Evolutionary conservation across 37 sponge, comb jelly and placozoan species (phyloP).

Genomic region (Geodia barretti): DNA sequence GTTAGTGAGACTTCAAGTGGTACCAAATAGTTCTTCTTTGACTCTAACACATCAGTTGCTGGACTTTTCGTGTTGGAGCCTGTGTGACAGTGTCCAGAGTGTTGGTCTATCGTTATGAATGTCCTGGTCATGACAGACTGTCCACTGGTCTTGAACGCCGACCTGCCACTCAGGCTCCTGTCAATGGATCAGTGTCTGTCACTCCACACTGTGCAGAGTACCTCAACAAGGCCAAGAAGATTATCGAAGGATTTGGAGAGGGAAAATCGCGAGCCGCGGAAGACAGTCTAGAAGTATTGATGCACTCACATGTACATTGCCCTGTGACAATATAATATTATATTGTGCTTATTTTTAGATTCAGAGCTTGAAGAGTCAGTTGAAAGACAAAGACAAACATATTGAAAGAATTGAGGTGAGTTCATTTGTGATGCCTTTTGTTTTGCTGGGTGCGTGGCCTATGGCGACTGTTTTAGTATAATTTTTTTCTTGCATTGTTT

Average conservation of each 20-base stretch:
- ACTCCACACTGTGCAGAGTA: too few relatives aligned
- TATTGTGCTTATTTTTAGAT: conserved; percentile 24
- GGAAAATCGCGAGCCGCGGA: conserved; percentile 17
- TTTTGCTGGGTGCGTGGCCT: neutral
- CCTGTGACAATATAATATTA: neutral
- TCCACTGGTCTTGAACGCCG: too few relatives aligned
- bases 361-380: conserved; percentile 39
- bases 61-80: too few relatives aligned
- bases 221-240: conserved; percentile 82
- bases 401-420: conserved; percentile 49
- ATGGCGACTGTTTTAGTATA: neutral
- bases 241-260: conserved; percentile 76
- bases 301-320: neutral
- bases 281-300: conserved; percentile 52
- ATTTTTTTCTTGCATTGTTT: neutral
- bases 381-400: conserved; percentile 51
- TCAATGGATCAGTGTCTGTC: too few relatives aligned
- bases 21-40: too few relatives aligned
- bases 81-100: too few relatives aligned
- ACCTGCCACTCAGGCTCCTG: too few relatives aligned
- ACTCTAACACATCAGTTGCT: too few relatives aligned
- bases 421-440: neutral
- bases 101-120: too few relatives aligned
- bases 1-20: too few relatives aligned
- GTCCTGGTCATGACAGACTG: too few relatives aligned